phyloP scores from a whole-genome alignment of 2,113 vertebrate genomes.

The Uropsilus gracilis region DNA sequence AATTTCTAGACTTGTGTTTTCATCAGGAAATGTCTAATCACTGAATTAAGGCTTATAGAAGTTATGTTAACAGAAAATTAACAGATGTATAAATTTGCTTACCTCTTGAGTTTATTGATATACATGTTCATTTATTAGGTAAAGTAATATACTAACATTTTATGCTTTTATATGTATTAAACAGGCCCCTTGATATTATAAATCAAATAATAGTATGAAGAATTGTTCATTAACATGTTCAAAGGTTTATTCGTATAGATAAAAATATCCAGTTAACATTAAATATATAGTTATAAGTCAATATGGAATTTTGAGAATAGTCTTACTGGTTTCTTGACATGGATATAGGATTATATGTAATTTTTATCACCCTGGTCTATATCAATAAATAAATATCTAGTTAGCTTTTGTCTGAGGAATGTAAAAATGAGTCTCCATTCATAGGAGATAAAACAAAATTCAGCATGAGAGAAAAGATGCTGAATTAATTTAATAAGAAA shows the following conservation, averaged over 20 bases:
- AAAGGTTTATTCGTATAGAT: background rate
- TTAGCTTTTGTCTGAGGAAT: background rate
- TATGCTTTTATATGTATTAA: background rate
- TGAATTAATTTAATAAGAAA: constrained; percentile 4
- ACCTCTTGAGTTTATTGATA: background rate
- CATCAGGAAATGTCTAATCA: background rate
- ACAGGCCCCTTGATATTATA: background rate
- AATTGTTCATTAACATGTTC: background rate
- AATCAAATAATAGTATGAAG: background rate
- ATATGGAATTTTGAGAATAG: background rate
- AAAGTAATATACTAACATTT: constrained; percentile 13
- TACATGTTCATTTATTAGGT: background rate
- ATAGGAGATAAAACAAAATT: background rate
- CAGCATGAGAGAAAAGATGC: background rate
- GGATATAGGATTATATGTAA: background rate
- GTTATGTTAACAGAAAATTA: background rate
- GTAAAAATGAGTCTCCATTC: background rate
- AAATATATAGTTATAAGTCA: background rate
- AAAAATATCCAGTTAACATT: background rate
- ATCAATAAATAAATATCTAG: background rate
- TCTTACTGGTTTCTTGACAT: background rate
- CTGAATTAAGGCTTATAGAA: background rate
- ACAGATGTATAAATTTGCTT: background rate
- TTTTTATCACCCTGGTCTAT: background rate
- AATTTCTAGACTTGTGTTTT: background rate